These are phyloP conservation scores for Apomyelois bistriatella DNA, from an alignment of 2,888 invertebrate species.

Conservation along the genomic window DNA sequence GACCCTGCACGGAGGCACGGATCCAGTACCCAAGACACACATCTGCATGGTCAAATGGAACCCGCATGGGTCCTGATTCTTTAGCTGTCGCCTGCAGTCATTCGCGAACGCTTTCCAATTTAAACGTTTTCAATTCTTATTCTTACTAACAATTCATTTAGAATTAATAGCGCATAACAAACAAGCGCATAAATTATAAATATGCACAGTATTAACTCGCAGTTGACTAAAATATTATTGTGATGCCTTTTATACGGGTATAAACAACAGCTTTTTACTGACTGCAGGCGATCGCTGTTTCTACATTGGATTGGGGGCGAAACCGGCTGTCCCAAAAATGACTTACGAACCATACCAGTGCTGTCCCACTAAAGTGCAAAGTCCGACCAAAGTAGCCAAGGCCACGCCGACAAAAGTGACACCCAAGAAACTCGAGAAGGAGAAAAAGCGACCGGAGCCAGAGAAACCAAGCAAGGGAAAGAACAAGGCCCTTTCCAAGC, in stretches of 20 bases:
- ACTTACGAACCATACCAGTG: slow-evolving; percentile 95
- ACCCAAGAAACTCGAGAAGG: slow-evolving; percentile 70
- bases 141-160: slow-evolving; percentile 74
- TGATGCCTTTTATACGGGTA: slow-evolving; percentile 66
- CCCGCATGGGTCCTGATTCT: slow-evolving; percentile 70
- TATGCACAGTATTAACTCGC: slow-evolving; percentile 71
- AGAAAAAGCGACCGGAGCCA: slow-evolving; percentile 52
- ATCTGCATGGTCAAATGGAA: slow-evolving; percentile 73
- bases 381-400: slow-evolving; percentile 89
- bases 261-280: slow-evolving; percentile 91
- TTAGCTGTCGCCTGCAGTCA: slow-evolving; percentile 85
- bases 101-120: slow-evolving; percentile 76
- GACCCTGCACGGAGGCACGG: slow-evolving; percentile 61
- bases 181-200: slow-evolving; percentile 54
- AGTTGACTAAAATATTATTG: slow-evolving; percentile 55
- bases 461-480: slow-evolving; percentile 65
- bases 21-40: slow-evolving; percentile 49
- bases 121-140: slow-evolving; percentile 72
- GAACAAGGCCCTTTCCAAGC: slow-evolving; percentile 76
- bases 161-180: slow-evolving; percentile 66
- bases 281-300: slow-evolving; percentile 98
- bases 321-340: slow-evolving; percentile 86
- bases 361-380: slow-evolving; percentile 92
- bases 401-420: slow-evolving; percentile 83
- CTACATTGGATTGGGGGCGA: slow-evolving; percentile 96